A percentile compares a stretch with the other conserved stretches of the same genome.
Evolutionary conservation across 2,797 vertebrate species (phyloP).

Genomic region (Heteromormyrus szaboi): DNA sequence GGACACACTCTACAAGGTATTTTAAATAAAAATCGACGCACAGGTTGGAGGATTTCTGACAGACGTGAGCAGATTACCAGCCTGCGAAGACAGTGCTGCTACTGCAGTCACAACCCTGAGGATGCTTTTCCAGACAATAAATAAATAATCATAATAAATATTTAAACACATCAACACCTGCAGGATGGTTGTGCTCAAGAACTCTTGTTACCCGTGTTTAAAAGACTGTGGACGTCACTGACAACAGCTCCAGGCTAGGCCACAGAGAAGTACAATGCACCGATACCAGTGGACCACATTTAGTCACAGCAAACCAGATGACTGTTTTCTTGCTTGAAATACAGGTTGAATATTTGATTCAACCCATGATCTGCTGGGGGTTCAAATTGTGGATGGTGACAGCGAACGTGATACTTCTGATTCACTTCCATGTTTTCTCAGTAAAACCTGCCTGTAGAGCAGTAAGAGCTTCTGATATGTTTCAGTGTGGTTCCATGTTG

Average conservation of each 20-base stretch:
- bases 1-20: not conserved
- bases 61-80: not conserved
- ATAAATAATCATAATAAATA: not conserved
- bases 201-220: not conserved
- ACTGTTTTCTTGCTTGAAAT: not conserved
- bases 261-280: not conserved
- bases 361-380: not conserved
- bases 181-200: not conserved
- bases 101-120: not conserved
- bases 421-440: not conserved
- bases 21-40: not conserved
- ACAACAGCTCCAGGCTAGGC: not conserved
- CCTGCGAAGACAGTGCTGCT: not conserved
- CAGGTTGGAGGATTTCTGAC: not conserved
- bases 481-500: not conserved
- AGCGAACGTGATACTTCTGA: not conserved
- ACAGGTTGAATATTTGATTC: not conserved
- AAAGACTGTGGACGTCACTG: not conserved
- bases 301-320: not conserved
- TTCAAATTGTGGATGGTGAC: not conserved
- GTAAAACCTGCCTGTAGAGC: not conserved
- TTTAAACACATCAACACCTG: not conserved
- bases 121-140: not conserved
- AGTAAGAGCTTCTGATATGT: not conserved
- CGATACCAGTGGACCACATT: not conserved